Percentiles rank a stretch among this genome's conserved stretches.
Conservation (phyloP, 2,113 vertebrate species). For the Pavo muticus region DNA sequence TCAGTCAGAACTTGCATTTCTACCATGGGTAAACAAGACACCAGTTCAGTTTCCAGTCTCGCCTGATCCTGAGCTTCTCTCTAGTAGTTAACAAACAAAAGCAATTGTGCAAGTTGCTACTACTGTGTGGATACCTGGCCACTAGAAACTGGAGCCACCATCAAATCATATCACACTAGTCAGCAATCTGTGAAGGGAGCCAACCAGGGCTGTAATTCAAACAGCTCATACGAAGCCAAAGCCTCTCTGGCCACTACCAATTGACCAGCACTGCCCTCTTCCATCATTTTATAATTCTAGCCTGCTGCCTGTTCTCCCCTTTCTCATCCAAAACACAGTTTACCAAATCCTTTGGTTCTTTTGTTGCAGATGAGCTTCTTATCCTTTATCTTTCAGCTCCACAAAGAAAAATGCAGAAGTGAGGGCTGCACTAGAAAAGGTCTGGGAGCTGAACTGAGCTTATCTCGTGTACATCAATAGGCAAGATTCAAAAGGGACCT, state of each 20-base stretch:
- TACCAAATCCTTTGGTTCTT: neutral
- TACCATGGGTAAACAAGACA: neutral
- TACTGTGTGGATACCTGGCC: neutral
- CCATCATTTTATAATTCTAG: neutral
- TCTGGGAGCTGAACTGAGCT: conserved; percentile 47
- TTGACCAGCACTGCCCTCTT: neutral
- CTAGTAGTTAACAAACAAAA: neutral
- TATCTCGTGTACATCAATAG: neutral
- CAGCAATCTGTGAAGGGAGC: neutral
- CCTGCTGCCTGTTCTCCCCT: neutral
- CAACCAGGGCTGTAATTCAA: conserved; percentile 21
- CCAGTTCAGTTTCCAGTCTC: neutral
- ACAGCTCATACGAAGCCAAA: neutral
- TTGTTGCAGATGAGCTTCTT: conserved; percentile 7
- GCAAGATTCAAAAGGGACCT: conserved; percentile 50
- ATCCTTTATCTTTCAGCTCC: conserved; percentile 7
- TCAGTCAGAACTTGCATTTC: neutral
- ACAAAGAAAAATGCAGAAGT: conserved; percentile 44
- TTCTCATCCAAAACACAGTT: conserved; percentile 7
- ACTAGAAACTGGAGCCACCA: conserved; percentile 28
- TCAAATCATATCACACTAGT: neutral
- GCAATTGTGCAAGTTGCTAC: conserved; percentile 28
- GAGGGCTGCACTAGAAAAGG: conserved; percentile 26
- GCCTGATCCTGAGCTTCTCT: neutral
- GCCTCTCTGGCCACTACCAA: neutral